Evolutionary conservation across 2,888 invertebrate species (phyloP).

Genomic region (Microdon myrmicae): DNA sequence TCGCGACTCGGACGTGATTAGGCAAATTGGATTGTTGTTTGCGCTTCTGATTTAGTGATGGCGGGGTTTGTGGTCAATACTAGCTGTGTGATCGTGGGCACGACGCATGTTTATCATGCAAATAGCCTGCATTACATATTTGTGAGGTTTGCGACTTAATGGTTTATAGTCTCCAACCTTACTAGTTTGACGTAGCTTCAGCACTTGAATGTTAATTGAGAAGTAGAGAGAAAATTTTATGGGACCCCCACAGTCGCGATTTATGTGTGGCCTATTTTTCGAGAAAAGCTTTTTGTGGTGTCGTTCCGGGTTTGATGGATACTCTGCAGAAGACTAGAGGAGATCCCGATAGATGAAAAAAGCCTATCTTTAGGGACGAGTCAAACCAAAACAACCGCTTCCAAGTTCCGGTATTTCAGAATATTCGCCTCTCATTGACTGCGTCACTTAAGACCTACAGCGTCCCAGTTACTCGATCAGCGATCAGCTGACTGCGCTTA

Average conservation of each 20-base stretch:
- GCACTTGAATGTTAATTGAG: no score
- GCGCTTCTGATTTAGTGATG: neutral
- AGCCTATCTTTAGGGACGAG: no score
- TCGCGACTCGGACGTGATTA: constrained; percentile 10
- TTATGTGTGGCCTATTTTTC: no score
- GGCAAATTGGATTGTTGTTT: constrained; percentile 16
- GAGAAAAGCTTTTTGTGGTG: no score
- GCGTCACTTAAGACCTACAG: constrained; percentile 27
- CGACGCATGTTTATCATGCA: constrained; percentile 47
- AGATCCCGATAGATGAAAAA: no score
- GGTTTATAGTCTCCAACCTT: no score
- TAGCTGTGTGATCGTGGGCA: constrained; percentile 40
- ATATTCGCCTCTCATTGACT: constrained; percentile 14
- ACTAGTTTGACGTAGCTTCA: no score
- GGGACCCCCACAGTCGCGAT: no score
- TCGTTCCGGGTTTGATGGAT: no score
- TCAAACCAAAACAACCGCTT: constrained; percentile 32
- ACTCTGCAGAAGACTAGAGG: no score
- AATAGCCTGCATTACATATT: constrained; percentile 43
- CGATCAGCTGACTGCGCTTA: constrained; percentile 41
- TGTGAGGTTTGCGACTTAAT: no score
- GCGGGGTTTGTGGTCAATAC: constrained; percentile 27
- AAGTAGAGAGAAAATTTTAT: no score
- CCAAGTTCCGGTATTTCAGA: constrained; percentile 48
- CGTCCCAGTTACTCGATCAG: constrained; percentile 4